phyloP scores from a whole-genome alignment of 2,888 invertebrate species.

The Ferrisia virgata region DNA sequence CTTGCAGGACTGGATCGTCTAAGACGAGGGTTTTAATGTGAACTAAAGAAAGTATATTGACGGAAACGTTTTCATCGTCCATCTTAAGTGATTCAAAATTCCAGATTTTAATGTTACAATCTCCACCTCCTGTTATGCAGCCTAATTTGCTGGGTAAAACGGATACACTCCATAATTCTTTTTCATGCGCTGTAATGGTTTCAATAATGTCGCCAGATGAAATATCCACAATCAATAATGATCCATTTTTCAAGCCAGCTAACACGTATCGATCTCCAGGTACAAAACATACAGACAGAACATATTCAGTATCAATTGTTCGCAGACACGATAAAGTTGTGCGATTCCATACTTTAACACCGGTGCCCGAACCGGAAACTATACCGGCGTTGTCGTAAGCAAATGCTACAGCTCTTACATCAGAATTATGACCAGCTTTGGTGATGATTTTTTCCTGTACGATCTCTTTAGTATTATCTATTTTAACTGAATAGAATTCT shows the following conservation, averaged over 20 bases:
- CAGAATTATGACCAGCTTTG: slow-evolving; percentile 81
- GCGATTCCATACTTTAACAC: slow-evolving; percentile 90
- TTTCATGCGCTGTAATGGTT: slow-evolving; percentile 75
- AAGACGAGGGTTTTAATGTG: slow-evolving; percentile 80
- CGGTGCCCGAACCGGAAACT: slow-evolving; percentile 80
- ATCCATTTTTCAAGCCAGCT: slow-evolving; percentile 80
- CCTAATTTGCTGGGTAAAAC: slow-evolving; percentile 80
- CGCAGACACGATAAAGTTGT: slow-evolving; percentile 65
- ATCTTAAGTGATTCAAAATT: slow-evolving; percentile 72
- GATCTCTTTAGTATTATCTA: slow-evolving; percentile 59
- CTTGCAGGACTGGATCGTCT: slow-evolving; percentile 81
- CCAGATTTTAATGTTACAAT: slow-evolving; percentile 91
- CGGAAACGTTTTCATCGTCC: slow-evolving; percentile 40
- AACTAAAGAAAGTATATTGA: slow-evolving; percentile 65
- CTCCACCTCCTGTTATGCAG: slow-evolving; percentile 80
- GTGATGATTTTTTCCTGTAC: slow-evolving; percentile 64
- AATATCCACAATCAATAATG: slow-evolving; percentile 78
- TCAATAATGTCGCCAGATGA: slow-evolving; percentile 78
- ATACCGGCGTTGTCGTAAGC: slow-evolving; percentile 84
- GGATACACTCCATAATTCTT: slow-evolving; percentile 75
- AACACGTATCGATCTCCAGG: slow-evolving; percentile 89
- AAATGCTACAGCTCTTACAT: slow-evolving; percentile 81
- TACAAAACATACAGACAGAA: slow-evolving; percentile 73
- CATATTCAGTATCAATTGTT: slow-evolving; percentile 66
- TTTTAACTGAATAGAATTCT: slow-evolving; percentile 63